Conservation (phyloP, 2,888 invertebrate genomes). For the Archaeoteleia sp. region DNA sequence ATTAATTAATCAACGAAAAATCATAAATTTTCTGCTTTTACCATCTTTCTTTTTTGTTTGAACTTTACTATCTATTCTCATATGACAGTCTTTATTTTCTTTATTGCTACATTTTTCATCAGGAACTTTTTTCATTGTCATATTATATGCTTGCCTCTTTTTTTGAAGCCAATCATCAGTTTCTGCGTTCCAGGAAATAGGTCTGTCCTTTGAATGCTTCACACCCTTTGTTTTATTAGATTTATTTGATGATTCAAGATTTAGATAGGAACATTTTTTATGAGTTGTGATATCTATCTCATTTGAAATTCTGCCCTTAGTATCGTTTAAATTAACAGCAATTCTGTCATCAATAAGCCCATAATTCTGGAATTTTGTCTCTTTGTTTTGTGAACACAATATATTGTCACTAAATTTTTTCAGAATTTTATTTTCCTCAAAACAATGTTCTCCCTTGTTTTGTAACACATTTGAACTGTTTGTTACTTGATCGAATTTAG, state of each 20-base stretch:
- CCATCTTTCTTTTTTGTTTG: constrained; percentile 59
- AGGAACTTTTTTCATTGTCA: constrained; percentile 57
- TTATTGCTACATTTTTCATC: constrained; percentile 61
- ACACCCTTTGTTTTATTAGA: constrained; percentile 18
- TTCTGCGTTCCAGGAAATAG: constrained; percentile 69
- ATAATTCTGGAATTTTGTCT: constrained; percentile 67
- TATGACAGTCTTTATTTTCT: constrained; percentile 59
- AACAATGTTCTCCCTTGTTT: constrained; percentile 29
- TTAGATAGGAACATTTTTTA: constrained; percentile 58
- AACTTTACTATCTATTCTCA: constrained; percentile 49
- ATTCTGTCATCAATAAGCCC: constrained; percentile 64
- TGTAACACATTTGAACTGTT: constrained; percentile 6
- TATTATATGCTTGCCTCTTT: constrained; percentile 66
- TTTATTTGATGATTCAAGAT: constrained; percentile 57
- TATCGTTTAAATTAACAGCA: constrained; percentile 8
- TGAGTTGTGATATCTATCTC: constrained; percentile 43
- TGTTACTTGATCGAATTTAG: constrained; percentile 16
- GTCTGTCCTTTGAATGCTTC: constrained; percentile 58
- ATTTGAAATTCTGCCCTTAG: constrained; percentile 33
- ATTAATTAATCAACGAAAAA: constrained; percentile 63
- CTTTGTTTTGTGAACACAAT: constrained; percentile 60
- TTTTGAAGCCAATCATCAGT: constrained; percentile 67
- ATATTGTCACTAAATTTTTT: constrained; percentile 67
- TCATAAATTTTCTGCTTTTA: constrained; percentile 64
- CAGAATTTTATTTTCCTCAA: constrained; percentile 63